These are phyloP conservation scores for Gymnarchus niloticus DNA, from an alignment of 2,113 vertebrate genomes.

Conservation along the genomic window DNA sequence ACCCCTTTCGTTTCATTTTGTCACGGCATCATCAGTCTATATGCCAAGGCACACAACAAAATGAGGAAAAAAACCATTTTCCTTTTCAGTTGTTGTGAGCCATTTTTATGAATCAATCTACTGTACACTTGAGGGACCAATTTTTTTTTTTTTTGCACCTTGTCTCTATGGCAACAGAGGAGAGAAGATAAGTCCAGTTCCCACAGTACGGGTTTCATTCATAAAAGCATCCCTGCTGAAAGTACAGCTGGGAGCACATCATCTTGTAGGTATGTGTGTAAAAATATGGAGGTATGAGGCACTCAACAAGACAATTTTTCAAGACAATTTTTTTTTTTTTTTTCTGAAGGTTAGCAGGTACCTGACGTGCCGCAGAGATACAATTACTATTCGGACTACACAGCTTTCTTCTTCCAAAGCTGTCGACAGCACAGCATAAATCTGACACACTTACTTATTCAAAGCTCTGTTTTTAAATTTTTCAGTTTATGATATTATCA, in stretches of 20 bases:
- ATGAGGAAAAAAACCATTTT: not conserved
- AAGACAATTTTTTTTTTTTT: not conserved
- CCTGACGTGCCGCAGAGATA: not conserved
- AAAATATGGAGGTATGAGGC: not conserved
- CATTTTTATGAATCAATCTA: conserved; percentile 33
- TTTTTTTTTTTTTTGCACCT: conserved; percentile 12
- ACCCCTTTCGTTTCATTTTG: not conserved
- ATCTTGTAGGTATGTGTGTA: not conserved
- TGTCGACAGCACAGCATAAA: not conserved
- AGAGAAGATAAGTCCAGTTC: conserved; percentile 24
- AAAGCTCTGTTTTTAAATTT: not conserved
- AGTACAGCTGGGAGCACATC: not conserved
- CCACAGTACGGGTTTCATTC: conserved; percentile 30
- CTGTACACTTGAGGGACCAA: conserved; percentile 17
- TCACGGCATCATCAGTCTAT: not conserved
- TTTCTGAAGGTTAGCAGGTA: not conserved
- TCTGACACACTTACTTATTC: not conserved
- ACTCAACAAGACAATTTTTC: not conserved
- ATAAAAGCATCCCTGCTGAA: conserved; percentile 22
- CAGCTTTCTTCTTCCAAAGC: no score
- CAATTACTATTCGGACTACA: not conserved
- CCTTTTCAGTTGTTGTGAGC: not conserved
- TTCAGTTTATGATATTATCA: not conserved
- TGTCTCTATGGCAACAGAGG: conserved; percentile 41
- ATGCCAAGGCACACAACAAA: not conserved